Conservation (phyloP, 1,140 invertebrate genomes). For the Melanaphis sacchari region DNA sequence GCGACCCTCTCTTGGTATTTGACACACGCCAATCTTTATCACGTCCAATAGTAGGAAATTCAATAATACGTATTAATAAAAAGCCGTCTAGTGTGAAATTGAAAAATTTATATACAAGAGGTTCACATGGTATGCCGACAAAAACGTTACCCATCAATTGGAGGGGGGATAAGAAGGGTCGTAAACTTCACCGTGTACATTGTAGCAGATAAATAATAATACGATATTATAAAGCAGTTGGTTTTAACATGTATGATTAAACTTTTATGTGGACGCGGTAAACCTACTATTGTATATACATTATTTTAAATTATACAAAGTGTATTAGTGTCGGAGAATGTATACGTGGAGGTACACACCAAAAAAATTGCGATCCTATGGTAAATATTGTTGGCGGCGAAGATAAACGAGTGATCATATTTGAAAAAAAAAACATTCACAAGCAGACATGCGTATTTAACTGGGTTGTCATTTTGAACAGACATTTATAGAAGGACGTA, state of each 20-base stretch:
- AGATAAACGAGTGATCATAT: background rate
- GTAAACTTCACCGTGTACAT: background rate
- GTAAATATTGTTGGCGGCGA: background rate
- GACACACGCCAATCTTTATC: slow-evolving; percentile 50
- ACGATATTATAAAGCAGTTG: background rate
- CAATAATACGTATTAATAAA: slow-evolving; percentile 15
- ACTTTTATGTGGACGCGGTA: background rate
- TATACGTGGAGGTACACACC: background rate
- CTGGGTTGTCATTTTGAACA: slow-evolving; percentile 4
- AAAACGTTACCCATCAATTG: background rate
- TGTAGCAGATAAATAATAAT: background rate
- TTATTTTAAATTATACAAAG: background rate
- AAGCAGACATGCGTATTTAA: background rate
- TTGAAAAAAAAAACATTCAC: background rate
- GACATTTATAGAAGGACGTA: background rate
- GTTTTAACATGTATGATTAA: background rate
- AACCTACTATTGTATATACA: background rate
- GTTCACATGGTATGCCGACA: background rate
- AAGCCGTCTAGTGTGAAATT: slow-evolving; percentile 36
- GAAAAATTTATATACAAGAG: slow-evolving; percentile 9
- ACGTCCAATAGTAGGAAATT: background rate
- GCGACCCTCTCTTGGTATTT: background rate
- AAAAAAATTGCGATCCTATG: background rate
- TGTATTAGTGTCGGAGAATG: background rate
- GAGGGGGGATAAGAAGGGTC: background rate